Base-by-base conservation (phyloP, 2,797 vertebrate genomes). In the Chiroxiphia lanceolata region DNA sequence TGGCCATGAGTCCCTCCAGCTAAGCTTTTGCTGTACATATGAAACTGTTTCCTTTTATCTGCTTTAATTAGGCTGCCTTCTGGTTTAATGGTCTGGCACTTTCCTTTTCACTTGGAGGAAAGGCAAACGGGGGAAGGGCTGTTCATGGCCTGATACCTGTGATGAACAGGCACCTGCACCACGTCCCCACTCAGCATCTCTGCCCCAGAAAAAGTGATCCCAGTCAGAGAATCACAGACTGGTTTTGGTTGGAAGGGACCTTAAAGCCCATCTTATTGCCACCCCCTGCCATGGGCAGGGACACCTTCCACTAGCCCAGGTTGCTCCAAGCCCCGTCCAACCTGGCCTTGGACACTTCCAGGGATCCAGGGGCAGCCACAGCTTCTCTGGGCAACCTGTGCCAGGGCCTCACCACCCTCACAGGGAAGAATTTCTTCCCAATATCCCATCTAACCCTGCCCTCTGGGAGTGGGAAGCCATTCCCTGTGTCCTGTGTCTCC, bases 31-130 rank as follows among this genome's bases (percentile, higher is more conserved):
- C 94, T 91, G 50, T 93, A 61, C 94, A 65, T 9, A 69, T 42
- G 85, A 90, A 95, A 93, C 61, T 0, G 20, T 57, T 86, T 72
- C 87, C 93, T 96, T 90, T 95, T 69, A 96, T 91, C 85, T 90
- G 57, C 80, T 90, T 76, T 96, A 86, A 96, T 88, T 93, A 86
- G 57, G 42, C 44, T 94, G 42, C 65, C 53, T 94, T 91, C 85
- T 88, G 42, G 65, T 71, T 86, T 40, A 68, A 54, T 38, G 67
- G 53, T 56, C 85, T 57, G 61, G 60, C 61, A 36, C 33, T 50
- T 90, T 14, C 54, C 48, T 68, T 67, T 57, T 50, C 17, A 3
- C 53, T 54, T 34, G 15, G 76, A 71, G 56, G 23, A 34, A 10
- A 63, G 45, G 38, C 2, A 0, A 38, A 29, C 27, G 8, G 48